phyloP scores from a whole-genome alignment of 2,888 invertebrate species.

The Eurytoma californica region DNA sequence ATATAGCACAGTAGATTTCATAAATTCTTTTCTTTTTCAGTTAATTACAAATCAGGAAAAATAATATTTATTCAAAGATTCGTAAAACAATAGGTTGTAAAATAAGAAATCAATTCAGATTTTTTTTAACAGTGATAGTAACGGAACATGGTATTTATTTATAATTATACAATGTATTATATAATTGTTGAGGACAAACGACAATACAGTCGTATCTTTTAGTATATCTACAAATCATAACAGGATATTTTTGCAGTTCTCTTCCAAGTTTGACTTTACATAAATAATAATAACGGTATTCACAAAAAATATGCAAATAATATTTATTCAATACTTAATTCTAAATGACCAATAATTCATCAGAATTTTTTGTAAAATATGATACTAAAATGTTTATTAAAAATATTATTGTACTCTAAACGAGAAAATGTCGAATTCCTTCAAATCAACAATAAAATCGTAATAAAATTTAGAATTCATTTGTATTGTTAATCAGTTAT shows the following conservation, averaged over 20 bases:
- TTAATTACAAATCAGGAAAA: background rate
- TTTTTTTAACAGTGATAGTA: constrained; percentile 58
- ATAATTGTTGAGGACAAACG: constrained; percentile 63
- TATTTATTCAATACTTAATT: constrained; percentile 39
- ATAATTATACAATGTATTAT: constrained; percentile 68
- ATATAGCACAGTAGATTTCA: background rate
- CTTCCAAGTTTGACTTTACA: constrained; percentile 59
- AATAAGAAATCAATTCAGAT: background rate
- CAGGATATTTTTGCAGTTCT: constrained; percentile 56
- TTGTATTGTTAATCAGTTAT: constrained; percentile 27
- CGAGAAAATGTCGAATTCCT: constrained; percentile 33
- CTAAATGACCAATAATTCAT: constrained; percentile 38
- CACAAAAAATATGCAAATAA: constrained; percentile 62
- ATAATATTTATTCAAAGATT: background rate
- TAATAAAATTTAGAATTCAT: constrained; percentile 17
- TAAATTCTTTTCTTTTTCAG: background rate
- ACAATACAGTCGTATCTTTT: constrained; percentile 58
- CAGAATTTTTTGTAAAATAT: constrained; percentile 54
- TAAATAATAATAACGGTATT: constrained; percentile 64
- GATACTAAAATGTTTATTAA: constrained; percentile 46
- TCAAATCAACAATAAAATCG: constrained; percentile 39
- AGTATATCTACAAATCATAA: constrained; percentile 69
- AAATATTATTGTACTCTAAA: constrained; percentile 25
- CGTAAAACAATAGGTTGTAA: background rate
- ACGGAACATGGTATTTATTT: constrained; percentile 71